Base-by-base conservation (phyloP, 1,140 invertebrate genomes). In the Caenorhabditis inopinata region DNA sequence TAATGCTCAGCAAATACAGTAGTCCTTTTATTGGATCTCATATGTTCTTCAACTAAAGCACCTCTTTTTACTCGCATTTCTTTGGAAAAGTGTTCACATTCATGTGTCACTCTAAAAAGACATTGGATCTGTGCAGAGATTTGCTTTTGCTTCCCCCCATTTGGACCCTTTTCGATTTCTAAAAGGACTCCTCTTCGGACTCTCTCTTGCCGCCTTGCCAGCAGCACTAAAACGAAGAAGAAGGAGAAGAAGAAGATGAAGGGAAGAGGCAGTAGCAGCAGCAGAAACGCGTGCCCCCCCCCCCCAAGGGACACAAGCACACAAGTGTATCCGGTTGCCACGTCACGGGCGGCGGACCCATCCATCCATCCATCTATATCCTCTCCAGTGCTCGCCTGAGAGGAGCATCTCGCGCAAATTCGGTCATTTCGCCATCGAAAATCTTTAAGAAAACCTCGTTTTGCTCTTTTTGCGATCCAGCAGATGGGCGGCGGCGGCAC, bases 241-340 rank as follows among this genome's bases (percentile, higher is more conserved):
- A 58, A 58, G 2, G 14, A 58, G 27, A 58, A 32, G n/a, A 42
- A 68, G 18, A 38, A 68, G n/a, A 38, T 21, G 58, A 0, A 21
- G 11, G 9, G 32, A 42, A 42, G 38, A 42, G 38, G 6, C 38
- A 42, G 38, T 5, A 42, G 38, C 38, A 42, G n/a, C n/a, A n/a
- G n/a, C 38, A 42, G 38, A 42, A 42, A 42, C 6, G 6, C 32
- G n/a, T 42, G n/a, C n/a, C n/a, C n/a, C n/a, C n/a, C n/a, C n/a
- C n/a, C 58, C 58, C 58, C 58, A 38, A 42, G 58, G 58, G 58
- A 68, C 58, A 68, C 58, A 35, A 42, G 38, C 32, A 68, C 32
- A 68, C 58, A 68, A 68, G 58, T 68, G 58, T 68, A 68, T 68
- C 58, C 58, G 58, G 58, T 68, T 68, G 58, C 58, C 58, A 68